phyloP scores from a whole-genome alignment of 2,797 vertebrate species.

The Bovichtus diacanthus region DNA sequence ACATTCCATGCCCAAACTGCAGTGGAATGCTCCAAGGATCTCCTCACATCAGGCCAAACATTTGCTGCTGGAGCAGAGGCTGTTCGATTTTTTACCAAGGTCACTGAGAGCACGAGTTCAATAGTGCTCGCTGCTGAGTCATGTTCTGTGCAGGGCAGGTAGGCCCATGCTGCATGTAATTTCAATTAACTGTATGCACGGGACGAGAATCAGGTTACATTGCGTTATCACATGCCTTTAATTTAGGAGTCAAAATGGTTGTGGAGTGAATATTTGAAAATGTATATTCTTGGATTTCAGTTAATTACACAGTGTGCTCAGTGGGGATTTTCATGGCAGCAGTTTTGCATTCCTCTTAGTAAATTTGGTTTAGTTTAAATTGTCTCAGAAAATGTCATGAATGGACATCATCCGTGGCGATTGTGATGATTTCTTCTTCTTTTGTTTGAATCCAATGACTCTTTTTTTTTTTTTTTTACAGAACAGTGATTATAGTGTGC shows the following conservation, averaged over 20 bases:
- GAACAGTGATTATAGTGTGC: neutral
- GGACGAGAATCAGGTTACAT: conserved; percentile 23
- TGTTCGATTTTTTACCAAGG: conserved; percentile 73
- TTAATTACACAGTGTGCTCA: conserved; percentile 47
- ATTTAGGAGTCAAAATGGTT: conserved; percentile 41
- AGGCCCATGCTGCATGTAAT: neutral
- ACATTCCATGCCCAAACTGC: conserved; percentile 81
- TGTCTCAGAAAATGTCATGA: conserved; percentile 22
- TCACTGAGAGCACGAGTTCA: conserved; percentile 63
- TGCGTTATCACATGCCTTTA: conserved; percentile 35
- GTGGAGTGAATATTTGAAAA: conserved; percentile 53
- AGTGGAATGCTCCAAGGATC: conserved; percentile 78
- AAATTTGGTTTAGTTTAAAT: conserved; percentile 34
- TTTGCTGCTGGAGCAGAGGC: conserved; percentile 80
- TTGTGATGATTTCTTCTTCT: conserved; percentile 2
- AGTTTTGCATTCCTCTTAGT: conserved; percentile 26
- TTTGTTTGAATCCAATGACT: neutral
- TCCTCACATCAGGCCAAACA: conserved; percentile 71
- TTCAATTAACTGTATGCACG: neutral
- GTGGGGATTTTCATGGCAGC: conserved; percentile 43
- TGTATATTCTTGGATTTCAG: conserved; percentile 52
- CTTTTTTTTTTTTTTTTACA: neutral
- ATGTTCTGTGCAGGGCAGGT: neutral
- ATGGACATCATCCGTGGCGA: conserved; percentile 14
- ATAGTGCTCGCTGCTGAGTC: conserved; percentile 45